Conservation (phyloP, 2,888 invertebrate genomes). For the Protodeltote pygarga region DNA sequence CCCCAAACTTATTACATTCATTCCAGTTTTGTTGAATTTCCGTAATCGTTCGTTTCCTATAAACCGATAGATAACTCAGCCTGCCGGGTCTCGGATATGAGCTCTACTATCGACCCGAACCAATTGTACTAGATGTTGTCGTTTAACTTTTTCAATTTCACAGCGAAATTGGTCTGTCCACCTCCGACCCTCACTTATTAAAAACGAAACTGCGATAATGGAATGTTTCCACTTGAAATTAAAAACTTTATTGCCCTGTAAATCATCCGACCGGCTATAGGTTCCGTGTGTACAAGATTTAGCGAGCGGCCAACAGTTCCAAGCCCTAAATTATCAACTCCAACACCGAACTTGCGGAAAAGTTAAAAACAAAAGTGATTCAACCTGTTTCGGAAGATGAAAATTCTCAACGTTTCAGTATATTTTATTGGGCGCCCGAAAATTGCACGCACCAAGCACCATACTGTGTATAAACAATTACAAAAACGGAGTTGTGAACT, state of each 20-base stretch:
- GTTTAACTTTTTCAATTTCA: conserved; percentile 75
- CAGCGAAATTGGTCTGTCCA: conserved; percentile 65
- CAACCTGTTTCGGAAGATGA: conserved; percentile 53
- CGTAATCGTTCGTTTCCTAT: conserved; percentile 49
- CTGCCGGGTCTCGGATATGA: conserved; percentile 41
- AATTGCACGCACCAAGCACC: conserved; percentile 45
- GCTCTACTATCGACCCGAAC: conserved; percentile 53
- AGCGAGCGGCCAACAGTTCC: conserved; percentile 53
- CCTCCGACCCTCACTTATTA: conserved; percentile 66
- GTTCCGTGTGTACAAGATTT: conserved; percentile 60
- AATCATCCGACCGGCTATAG: conserved; percentile 59
- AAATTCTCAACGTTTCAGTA: conserved; percentile 55
- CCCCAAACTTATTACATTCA: conserved; percentile 37
- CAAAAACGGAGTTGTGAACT: conserved; percentile 48
- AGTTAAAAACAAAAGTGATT: conserved; percentile 64
- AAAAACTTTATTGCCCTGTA: conserved; percentile 71
- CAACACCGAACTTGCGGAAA: conserved; percentile 46
- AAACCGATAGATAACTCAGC: conserved; percentile 47
- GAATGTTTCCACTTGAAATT: conserved; percentile 70
- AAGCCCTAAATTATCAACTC: conserved; percentile 62
- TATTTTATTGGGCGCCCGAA: conserved; percentile 51
- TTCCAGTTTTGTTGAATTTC: conserved; percentile 49
- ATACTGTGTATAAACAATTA: conserved; percentile 35
- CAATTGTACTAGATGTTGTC: conserved; percentile 65
- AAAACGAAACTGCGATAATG: conserved; percentile 70